These are phyloP conservation scores for Andricus quercusramuli DNA, from an alignment of 2,888 invertebrate genomes.

Conservation along the genomic window DNA sequence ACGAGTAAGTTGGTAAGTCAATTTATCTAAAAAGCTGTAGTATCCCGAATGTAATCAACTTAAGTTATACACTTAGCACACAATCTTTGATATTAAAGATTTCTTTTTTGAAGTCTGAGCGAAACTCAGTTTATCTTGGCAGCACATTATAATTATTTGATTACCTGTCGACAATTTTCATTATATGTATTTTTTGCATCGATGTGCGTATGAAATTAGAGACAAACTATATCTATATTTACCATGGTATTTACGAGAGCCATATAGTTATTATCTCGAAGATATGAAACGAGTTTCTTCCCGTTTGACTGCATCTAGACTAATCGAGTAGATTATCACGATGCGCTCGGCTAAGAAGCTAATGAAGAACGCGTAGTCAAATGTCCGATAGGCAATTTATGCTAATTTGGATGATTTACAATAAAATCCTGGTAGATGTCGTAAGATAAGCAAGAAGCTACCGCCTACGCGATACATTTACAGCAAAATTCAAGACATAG, in stretches of 20 bases:
- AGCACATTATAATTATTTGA: constrained; percentile 14
- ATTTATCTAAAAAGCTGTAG: too few relatives aligned
- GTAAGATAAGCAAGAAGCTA: constrained; percentile 15
- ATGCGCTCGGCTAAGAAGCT: constrained; percentile 56
- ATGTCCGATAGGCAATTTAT: constrained; percentile 60
- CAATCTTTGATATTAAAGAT: background rate
- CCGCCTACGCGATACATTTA: constrained; percentile 6
- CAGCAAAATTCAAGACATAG: constrained; percentile 14
- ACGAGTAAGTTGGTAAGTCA: too few relatives aligned
- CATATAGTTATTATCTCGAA: constrained; percentile 58
- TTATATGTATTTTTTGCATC: constrained; percentile 46
- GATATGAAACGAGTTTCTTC: constrained; percentile 57
- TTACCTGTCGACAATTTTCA: constrained; percentile 52
- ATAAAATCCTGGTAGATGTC: constrained; percentile 24
- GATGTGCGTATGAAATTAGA: constrained; percentile 42
- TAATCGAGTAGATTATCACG: constrained; percentile 62
- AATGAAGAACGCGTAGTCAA: constrained; percentile 56
- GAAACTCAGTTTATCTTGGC: constrained; percentile 4
- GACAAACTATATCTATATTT: constrained; percentile 41
- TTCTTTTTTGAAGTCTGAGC: background rate
- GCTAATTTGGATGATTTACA: constrained; percentile 44
- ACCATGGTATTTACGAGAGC: constrained; percentile 55
- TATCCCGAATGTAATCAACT: too few relatives aligned
- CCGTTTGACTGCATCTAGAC: constrained; percentile 55
- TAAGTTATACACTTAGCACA: background rate